Evolutionary conservation across 2,888 invertebrate species (phyloP).

Genomic region (Neoascia interrupta): DNA sequence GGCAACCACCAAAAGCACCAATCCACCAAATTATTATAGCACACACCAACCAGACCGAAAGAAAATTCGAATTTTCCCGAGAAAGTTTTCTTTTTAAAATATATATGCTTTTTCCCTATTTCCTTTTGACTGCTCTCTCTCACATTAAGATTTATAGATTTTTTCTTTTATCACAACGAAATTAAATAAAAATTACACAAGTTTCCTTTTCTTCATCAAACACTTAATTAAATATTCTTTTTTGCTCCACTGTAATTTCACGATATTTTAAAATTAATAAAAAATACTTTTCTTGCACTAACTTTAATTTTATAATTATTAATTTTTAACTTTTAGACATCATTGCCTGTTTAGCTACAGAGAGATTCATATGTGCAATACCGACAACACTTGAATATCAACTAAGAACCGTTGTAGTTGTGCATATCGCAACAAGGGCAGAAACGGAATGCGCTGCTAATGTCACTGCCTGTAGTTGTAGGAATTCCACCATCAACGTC

Average conservation of each 20-base stretch:
- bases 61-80: too few relatives aligned
- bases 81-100: too few relatives aligned
- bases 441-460: constrained; percentile 56
- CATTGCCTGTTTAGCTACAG: constrained; percentile 70
- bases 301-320: constrained; percentile 36
- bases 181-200: constrained; percentile 35
- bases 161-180: constrained; percentile 37
- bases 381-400: constrained; percentile 71
- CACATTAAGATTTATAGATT: constrained; percentile 9
- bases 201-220: constrained; percentile 31
- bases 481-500: constrained; percentile 22
- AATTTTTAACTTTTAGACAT: constrained; percentile 69
- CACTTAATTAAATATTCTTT: constrained; percentile 17
- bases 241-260: background rate
- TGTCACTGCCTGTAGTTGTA: constrained; percentile 58
- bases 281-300: constrained; percentile 39
- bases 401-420: constrained; percentile 67
- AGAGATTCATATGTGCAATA: constrained; percentile 70
- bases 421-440: constrained; percentile 65
- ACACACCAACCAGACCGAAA: constrained; percentile 9
- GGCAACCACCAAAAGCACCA: constrained; percentile 36
- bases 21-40: constrained; percentile 7
- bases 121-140: constrained; percentile 2
- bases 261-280: too few relatives aligned
- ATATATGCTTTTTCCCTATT: background rate